phyloP scores from a whole-genome alignment of 1,140 invertebrate species.

The Ceratitis capitata region DNA sequence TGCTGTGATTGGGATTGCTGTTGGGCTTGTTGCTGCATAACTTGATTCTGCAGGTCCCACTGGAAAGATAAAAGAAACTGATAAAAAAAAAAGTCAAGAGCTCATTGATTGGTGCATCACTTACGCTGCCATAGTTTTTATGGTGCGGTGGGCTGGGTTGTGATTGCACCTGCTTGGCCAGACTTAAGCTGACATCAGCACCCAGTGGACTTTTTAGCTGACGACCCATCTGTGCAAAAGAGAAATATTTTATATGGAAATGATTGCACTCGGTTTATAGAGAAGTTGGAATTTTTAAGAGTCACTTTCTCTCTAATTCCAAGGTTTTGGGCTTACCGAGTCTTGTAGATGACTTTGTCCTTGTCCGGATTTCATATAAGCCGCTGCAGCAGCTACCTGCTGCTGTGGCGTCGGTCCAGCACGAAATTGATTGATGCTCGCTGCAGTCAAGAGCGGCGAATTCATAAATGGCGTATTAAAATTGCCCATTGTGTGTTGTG shows the following conservation, averaged over 20 bases:
- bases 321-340: constrained; percentile 57
- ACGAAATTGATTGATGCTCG: constrained; percentile 61
- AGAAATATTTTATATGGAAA: not conserved
- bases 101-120: too few species aligned
- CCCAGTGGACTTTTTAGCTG: constrained; percentile 71
- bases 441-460: constrained; percentile 61
- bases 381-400: constrained; percentile 62
- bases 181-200: constrained; percentile 62
- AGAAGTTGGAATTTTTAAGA: not conserved
- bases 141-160: constrained; percentile 71
- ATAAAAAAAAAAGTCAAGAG: too few species aligned
- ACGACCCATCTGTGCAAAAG: constrained; percentile 59
- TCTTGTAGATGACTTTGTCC: constrained; percentile 68
- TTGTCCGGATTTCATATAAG: constrained; percentile 69
- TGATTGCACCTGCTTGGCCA: constrained; percentile 66
- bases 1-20: constrained; percentile 63
- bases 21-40: constrained; percentile 66
- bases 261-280: not conserved
- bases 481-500: constrained; percentile 63
- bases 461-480: constrained; percentile 65
- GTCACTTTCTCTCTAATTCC: too few species aligned
- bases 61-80: constrained; percentile 42
- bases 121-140: constrained; percentile 69
- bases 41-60: constrained; percentile 67
- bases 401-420: constrained; percentile 66